phyloP scores from a whole-genome alignment of 1,140 invertebrate species.

The Acromyrmex echinatior region DNA sequence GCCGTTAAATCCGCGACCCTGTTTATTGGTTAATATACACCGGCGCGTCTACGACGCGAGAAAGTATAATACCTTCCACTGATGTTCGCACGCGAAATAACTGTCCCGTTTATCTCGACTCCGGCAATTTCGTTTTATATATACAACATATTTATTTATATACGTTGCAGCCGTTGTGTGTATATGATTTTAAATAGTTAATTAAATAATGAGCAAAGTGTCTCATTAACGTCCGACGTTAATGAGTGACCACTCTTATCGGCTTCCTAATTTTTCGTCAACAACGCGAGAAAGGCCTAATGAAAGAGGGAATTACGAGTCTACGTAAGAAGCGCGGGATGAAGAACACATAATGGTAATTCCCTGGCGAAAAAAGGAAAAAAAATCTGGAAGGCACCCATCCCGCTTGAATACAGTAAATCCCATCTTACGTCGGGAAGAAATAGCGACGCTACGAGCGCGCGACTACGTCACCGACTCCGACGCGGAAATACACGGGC shows the following conservation, averaged over 20 bases:
- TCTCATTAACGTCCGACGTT: constrained; percentile 6
- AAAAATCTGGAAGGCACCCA: neutral
- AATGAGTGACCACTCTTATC: constrained; percentile 9
- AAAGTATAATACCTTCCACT: neutral
- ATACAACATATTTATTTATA: constrained; percentile 21
- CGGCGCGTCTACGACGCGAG: neutral
- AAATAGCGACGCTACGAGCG: constrained; percentile 48
- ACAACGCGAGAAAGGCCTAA: neutral
- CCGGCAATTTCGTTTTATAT: constrained; percentile 4
- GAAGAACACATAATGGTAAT: constrained; percentile 24
- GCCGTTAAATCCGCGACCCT: constrained; percentile 33
- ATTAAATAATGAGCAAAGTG: constrained; percentile 1
- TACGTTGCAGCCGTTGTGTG: neutral
- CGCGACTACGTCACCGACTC: neutral
- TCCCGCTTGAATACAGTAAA: constrained; percentile 47
- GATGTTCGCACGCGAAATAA: neutral
- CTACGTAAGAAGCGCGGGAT: neutral
- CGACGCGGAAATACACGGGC: constrained; percentile 34
- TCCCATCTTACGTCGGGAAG: constrained; percentile 51
- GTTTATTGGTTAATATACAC: constrained; percentile 55
- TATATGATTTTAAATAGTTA: constrained; percentile 18
- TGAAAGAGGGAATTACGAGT: neutral
- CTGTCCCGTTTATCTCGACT: neutral
- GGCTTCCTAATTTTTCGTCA: neutral
- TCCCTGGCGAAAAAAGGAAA: neutral